Base-by-base conservation (phyloP, 2,888 invertebrate species). In the Drosophila multiciliata region DNA sequence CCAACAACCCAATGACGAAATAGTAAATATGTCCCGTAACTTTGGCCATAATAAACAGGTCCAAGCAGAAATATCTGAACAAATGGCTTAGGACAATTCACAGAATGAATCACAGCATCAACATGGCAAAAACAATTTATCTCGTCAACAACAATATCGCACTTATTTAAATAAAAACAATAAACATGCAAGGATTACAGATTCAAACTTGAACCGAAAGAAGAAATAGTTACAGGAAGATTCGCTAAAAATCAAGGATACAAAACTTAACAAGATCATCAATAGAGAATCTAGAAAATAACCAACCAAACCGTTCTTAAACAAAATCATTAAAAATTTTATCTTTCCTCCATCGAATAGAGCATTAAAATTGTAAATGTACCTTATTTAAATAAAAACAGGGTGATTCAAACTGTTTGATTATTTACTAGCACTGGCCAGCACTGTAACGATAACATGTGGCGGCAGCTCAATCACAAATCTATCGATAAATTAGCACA, bases 401-500 rank as follows among this genome's bases (percentile, higher is more conserved):
- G 45, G n/a, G 36, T 38, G n/a, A 32, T 29, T 50, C 32, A 38
- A 5, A 48, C 3, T n/a, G 8, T 1, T 15, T 12, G 7, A 45
- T 20, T 49, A 9, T 32, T 32, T 40, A 29, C 32, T 17, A 29
- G 38, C n/a, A 29, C 15, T 26, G 17, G 17, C 36, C 15, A 40
- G 7, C 57, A 57, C 40, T 40, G n/a, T 57, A 15, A 0, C 15
- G 33, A 72, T 55, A 57, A 9, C 23, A 6, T 49, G 55, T 52
- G 66, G 67, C 17, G 66, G 66, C 11, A 26, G 11, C 3, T 36
- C 57, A 45, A 58, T 20, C 8, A 11, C 3, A 23, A 23, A n/a
- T 17, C 38, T 61, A 55, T 63, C 81, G 78, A 63, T 65, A 78
- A 12, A 9, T 36, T 20, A 20, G 54, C 60, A 54, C 8, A 59